phyloP scores from a whole-genome alignment of 2,797 vertebrate species.

The Melanotaenia boesemani region DNA sequence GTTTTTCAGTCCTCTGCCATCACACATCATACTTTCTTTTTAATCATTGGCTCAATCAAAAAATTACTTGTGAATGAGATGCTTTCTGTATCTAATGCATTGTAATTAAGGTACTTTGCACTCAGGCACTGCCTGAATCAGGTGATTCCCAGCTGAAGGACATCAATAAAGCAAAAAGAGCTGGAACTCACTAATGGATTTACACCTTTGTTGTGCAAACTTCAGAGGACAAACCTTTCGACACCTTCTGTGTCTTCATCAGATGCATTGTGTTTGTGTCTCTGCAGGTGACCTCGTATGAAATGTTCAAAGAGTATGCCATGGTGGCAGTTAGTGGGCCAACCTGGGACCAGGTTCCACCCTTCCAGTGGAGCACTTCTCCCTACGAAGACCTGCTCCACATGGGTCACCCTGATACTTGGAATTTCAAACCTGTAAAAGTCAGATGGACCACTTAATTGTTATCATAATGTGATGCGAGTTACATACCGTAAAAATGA shows the following conservation, averaged over 20 bases:
- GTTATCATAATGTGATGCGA: neutral
- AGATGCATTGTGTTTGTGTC: constrained; percentile 23
- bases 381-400: constrained; percentile 86
- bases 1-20: neutral
- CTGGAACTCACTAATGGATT: no score
- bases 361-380: constrained; percentile 93
- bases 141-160: no score
- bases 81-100: constrained; percentile 7
- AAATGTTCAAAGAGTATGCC: constrained; percentile 81
- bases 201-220: no score
- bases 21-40: neutral
- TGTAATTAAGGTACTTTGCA: no score
- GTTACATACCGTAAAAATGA: constrained; percentile 15
- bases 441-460: constrained; percentile 87
- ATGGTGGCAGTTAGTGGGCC: constrained; percentile 91
- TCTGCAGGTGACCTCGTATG: constrained; percentile 87
- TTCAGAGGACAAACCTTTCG: no score
- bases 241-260: no score
- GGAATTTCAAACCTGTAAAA: constrained; percentile 88
- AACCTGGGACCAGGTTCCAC: constrained; percentile 90
- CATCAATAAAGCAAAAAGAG: no score
- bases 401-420: constrained; percentile 94
- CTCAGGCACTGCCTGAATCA: no score
- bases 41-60: neutral
- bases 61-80: neutral